Evolutionary conservation across 2,888 invertebrate species (phyloP).

Genomic region (Catocala fraxini): DNA sequence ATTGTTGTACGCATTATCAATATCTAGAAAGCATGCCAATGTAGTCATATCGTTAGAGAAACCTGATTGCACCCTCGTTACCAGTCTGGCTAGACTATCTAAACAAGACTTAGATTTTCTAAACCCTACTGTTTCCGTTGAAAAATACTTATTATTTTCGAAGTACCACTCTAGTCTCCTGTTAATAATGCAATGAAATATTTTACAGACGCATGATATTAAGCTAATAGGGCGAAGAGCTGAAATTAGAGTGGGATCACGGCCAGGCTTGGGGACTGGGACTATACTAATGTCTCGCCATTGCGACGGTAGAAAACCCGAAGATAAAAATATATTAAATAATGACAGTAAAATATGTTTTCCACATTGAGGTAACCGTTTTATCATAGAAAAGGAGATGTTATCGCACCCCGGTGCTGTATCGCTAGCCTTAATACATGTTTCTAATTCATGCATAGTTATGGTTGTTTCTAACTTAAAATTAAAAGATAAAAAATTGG

Average conservation of each 20-base stretch:
- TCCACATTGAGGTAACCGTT: slow-evolving; percentile 16
- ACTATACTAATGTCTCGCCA: slow-evolving; percentile 21
- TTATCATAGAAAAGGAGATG: slow-evolving; percentile 28
- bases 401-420: slow-evolving; percentile 23
- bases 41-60: not conserved
- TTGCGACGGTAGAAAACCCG: slow-evolving; percentile 12
- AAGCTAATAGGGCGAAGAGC: slow-evolving; percentile 12
- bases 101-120: not conserved
- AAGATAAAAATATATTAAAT: slow-evolving; percentile 13
- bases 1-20: slow-evolving; percentile 7
- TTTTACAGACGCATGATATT: slow-evolving; percentile 12
- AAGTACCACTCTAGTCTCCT: slow-evolving; percentile 3
- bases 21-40: not conserved
- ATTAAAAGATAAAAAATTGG: too few relatives aligned
- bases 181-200: not conserved
- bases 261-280: slow-evolving; percentile 19
- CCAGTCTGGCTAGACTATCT: not conserved
- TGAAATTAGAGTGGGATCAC: not conserved
- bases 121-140: not conserved
- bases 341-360: slow-evolving; percentile 16
- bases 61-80: not conserved
- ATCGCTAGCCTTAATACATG: slow-evolving; percentile 17
- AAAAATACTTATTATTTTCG: not conserved
- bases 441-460: slow-evolving; percentile 24
- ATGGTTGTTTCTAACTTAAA: slow-evolving; percentile 4